Conservation (phyloP, 1,140 invertebrate genomes). For the Agrilus planipennis region DNA sequence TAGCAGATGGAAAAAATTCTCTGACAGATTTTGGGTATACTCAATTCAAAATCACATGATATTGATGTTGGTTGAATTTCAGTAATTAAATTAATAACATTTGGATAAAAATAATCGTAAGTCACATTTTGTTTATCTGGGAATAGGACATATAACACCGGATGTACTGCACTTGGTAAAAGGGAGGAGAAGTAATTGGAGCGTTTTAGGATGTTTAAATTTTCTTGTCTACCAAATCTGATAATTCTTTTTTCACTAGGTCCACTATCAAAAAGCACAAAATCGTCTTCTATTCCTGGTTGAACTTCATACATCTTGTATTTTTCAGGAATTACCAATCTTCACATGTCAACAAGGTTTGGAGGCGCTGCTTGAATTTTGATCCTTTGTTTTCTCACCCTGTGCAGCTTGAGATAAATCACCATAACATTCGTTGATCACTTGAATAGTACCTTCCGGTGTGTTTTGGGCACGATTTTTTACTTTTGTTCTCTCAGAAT, state of each 20-base stretch:
- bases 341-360: not conserved
- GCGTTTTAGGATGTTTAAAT: no score
- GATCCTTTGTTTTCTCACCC: conserved; percentile 3
- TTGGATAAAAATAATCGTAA: conserved; percentile 3
- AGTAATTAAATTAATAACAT: conserved; percentile 2
- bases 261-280: conserved; percentile 8
- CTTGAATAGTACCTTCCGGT: not conserved
- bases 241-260: conserved; percentile 4
- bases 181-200: conserved; percentile 4
- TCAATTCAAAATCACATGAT: conserved; percentile 10
- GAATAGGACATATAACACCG: conserved; percentile 6
- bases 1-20: no score
- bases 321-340: conserved; percentile 6
- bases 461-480: not conserved
- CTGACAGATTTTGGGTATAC: no score
- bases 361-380: conserved; percentile 2
- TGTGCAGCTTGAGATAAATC: conserved; percentile 1
- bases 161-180: conserved; percentile 5
- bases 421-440: not conserved
- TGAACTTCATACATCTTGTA: not conserved
- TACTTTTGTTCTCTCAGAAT: no score
- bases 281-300: conserved; percentile 2
- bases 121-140: conserved; percentile 7
- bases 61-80: conserved; percentile 2
- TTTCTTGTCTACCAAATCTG: conserved; percentile 8